Percentiles rank a stretch among this genome's conserved stretches.
Evolutionary conservation across 2,888 invertebrate species (phyloP).

Genomic region (Automeris io): DNA sequence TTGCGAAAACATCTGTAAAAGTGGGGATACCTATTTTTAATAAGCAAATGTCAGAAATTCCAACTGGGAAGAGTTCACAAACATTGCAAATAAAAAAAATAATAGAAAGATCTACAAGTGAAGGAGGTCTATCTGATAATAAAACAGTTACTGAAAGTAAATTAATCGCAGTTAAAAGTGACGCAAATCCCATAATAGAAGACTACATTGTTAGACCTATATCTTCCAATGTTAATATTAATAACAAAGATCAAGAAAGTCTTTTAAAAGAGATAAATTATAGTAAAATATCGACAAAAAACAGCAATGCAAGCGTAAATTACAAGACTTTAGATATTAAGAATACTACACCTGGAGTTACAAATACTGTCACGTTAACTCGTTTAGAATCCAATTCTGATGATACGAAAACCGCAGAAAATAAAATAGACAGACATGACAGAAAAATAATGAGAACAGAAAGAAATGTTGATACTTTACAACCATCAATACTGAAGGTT

Average conservation of each 20-base stretch:
- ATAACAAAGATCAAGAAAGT: background rate
- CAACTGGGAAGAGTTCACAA: background rate
- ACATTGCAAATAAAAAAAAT: background rate
- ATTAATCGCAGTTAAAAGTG: background rate
- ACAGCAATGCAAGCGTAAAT: background rate
- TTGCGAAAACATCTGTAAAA: conserved; percentile 15
- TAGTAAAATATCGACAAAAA: background rate
- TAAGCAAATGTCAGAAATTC: conserved; percentile 10
- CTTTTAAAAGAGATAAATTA: background rate
- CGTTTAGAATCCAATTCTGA: background rate
- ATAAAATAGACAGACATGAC: background rate
- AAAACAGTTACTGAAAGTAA: too few species aligned
- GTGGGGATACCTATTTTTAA: conserved; percentile 19
- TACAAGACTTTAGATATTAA: background rate
- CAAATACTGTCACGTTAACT: background rate
- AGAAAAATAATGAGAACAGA: conserved; percentile 10
- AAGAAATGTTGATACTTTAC: conserved; percentile 9
- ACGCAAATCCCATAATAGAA: background rate
- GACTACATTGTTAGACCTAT: background rate
- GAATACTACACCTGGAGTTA: background rate
- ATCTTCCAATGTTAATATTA: background rate
- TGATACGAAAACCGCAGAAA: background rate
- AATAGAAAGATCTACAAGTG: background rate
- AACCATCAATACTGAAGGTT: background rate
- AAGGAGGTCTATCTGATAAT: background rate